Base-by-base conservation (phyloP, 2,888 invertebrate species). In the Mimumesa dahlbomi region DNA sequence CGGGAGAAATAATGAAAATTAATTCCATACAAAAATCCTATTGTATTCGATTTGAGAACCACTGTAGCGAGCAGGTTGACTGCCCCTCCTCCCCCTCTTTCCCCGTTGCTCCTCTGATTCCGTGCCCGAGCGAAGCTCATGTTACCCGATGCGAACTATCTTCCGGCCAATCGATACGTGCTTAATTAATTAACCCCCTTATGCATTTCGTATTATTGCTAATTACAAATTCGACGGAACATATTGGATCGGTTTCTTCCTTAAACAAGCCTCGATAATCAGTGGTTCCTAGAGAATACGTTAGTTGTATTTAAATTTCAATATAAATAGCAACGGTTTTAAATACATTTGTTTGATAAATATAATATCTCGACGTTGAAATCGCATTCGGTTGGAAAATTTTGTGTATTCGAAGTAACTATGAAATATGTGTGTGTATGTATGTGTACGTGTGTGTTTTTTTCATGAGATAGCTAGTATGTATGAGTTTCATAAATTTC, bases 31-130 rank as follows among this genome's bases (percentile, higher is more conserved):
- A 16, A 25, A 67, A 61, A 48, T 18, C n/a, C n/a, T n/a, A n/a
- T n/a, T 11, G 31, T 38, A 68, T 50, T 42, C 21, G 5, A 45
- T 73, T 79, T 87, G 86, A 87, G 86, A 86, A 79, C 79, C 87
- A 74, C 88, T 87, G 88, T 40, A 43, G 59, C 79, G 82, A 86
- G 86, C 87, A 87, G 87, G 86, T 88, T 85, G 86, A 87, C 85
- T 87, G 80, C 79, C 77, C 81, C 75, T 71, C 79, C 71, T 69
- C 72, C 79, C 68, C 46, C 64, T 64, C 71, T 48, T 58, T 52
- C 63, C 73, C 52, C 76, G 53, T 69, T 71, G 49, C 66, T 62
- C 75, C 66, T 65, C 66, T 78, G 77, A 59, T 64, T 53, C 73
- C 68, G 67, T 80, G 79, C 71, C 72, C 75, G 69, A 75, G 62